Percentiles rank a stretch among this genome's conserved stretches.
These are phyloP conservation scores for Lagorchestes hirsutus DNA, from an alignment of 2,797 vertebrate genomes.

Conservation along the genomic window DNA sequence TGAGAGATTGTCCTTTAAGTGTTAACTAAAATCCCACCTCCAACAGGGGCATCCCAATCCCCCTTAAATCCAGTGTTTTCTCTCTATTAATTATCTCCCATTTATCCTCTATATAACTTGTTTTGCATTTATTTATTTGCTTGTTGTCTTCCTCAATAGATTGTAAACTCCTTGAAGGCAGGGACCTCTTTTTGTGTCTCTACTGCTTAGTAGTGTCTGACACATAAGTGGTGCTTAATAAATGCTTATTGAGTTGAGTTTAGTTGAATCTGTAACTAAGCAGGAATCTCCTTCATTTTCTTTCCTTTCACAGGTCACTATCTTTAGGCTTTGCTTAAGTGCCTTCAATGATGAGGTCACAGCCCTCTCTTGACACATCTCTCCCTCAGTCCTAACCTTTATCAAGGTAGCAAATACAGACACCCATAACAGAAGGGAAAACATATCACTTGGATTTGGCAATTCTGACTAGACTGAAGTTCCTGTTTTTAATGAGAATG, in stretches of 20 bases:
- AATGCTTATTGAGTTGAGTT: not conserved
- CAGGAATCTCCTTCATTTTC: no score
- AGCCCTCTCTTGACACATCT: no score
- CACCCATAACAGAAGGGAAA: no score
- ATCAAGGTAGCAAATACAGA: no score
- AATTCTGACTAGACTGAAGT: no score
- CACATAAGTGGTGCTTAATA: not conserved
- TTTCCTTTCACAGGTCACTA: no score
- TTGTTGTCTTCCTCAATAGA: not conserved
- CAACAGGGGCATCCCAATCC: not conserved
- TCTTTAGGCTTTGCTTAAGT: no score
- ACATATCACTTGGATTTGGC: no score
- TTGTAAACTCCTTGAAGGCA: not conserved
- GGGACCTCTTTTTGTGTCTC: not conserved
- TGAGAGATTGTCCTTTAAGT: not conserved
- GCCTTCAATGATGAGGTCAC: no score
- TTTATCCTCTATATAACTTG: not conserved
- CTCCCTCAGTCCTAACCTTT: no score
- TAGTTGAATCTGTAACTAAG: not conserved
- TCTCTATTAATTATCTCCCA: no score
- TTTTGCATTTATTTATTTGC: not conserved
- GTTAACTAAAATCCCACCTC: not conserved
- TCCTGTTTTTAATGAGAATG: no score
- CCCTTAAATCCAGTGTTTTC: not conserved
- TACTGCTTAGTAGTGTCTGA: not conserved